A percentile compares a stretch with the other conserved stretches of the same genome.
Evolutionary conservation across 2,797 vertebrate genomes (phyloP).

Genomic region (Margarornis squamiger): DNA sequence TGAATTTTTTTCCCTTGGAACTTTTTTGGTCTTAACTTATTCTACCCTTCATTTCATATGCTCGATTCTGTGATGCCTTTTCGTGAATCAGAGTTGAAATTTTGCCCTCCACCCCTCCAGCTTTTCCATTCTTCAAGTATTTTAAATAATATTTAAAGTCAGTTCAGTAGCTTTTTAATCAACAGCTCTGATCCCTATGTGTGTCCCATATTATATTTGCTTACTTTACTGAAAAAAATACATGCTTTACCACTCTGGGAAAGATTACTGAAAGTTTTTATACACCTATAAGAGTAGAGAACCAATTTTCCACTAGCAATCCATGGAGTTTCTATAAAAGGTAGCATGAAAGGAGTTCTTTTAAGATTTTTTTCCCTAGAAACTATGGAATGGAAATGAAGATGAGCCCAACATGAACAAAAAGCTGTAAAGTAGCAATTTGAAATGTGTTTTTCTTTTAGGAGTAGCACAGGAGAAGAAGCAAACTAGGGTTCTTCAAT

Average conservation of each 20-base stretch:
- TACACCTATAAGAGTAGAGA: not conserved
- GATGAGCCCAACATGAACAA: not conserved
- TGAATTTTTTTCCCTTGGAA: not conserved
- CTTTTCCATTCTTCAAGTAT: not conserved
- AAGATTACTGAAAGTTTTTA: slow-evolving; percentile 1
- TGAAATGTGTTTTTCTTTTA: not conserved
- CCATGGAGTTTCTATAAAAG: not conserved
- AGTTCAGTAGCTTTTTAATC: not conserved
- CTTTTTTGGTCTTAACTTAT: not conserved
- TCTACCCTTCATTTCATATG: not conserved
- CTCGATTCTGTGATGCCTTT: not conserved
- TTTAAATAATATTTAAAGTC: not conserved
- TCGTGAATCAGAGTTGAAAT: not conserved
- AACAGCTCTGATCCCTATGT: not conserved
- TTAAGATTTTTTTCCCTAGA: not conserved
- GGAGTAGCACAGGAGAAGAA: not conserved
- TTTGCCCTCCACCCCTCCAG: not conserved
- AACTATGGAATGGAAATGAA: not conserved
- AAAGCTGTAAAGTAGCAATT: not conserved
- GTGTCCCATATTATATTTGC: not conserved
- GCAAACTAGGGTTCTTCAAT: not conserved
- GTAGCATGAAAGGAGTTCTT: not conserved
- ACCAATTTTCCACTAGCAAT: slow-evolving; percentile 14
- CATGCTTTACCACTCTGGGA: not conserved
- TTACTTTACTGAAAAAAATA: slow-evolving; percentile 37